Evolutionary conservation across 2,113 vertebrate genomes (phyloP).

Genomic region (Prinia subflava): DNA sequence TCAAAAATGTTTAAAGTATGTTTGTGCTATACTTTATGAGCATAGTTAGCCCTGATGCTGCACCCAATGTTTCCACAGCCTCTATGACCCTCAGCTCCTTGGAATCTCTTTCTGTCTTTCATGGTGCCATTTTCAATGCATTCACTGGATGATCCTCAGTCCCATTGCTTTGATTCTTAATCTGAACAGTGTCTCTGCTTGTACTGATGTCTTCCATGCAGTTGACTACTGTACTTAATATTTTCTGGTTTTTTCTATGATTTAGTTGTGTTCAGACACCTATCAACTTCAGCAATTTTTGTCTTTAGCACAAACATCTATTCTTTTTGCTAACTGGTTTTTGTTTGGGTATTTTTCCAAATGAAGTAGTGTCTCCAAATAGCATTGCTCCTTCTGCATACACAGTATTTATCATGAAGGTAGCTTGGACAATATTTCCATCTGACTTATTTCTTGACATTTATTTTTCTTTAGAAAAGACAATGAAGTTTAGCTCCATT

Average conservation of each 20-base stretch:
- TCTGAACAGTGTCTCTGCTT: background rate
- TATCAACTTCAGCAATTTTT: background rate
- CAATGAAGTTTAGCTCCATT: background rate
- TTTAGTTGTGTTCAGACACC: background rate
- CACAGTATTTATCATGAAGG: background rate
- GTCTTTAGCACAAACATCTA: background rate
- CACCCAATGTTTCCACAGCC: background rate
- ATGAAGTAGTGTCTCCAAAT: background rate
- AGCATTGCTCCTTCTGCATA: background rate
- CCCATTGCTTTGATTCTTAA: background rate
- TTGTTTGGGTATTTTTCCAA: background rate
- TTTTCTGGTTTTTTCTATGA: background rate
- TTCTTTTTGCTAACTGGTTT: background rate
- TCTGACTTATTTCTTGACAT: background rate
- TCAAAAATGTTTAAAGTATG: background rate
- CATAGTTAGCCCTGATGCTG: background rate
- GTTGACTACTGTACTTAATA: background rate
- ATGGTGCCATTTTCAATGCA: background rate
- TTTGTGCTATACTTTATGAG: background rate
- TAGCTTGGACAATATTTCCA: background rate
- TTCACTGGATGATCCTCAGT: background rate
- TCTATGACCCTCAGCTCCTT: background rate
- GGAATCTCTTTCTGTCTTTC: background rate
- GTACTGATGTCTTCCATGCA: background rate
- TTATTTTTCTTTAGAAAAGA: background rate